Evolutionary conservation across 2,797 vertebrate species (phyloP), one percentile per base, ranked within the genome.

Genomic region (Xenentodon cancila): DNA sequence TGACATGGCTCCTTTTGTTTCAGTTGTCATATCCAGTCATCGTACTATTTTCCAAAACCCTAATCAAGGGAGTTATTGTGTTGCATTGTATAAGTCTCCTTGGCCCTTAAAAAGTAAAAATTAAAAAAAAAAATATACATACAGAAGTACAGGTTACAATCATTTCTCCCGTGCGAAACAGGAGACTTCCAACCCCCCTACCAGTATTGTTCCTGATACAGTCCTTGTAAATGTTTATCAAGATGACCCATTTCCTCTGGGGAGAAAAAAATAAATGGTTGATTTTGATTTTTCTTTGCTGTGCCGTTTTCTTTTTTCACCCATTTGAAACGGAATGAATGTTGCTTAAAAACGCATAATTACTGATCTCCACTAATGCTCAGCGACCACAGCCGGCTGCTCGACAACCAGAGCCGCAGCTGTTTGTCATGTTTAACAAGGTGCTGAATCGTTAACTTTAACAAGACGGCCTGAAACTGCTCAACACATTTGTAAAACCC

Each of bases 261-360:
- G 91, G 81, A 85, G 71, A 86, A 90, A 93, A 86, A 90, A 93
- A 93, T 92, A 92, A 92, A 93, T 64, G 32, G 77, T 84, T 72
- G 47, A 85, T 89, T 92, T 91, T 78, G 62, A 87, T 62, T 85
- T 81, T 59, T 55, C 32, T 74, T 76, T 69, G 48, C 12, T 40
- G 20, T 34, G 43, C 53, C 37, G 15, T 67, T 30, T 40, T 45
- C 13, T 77, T 72, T 3, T 18, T 58, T 30, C 7, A 9, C 17
- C 22, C 2, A 4, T 19, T 42, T 30, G 7, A 65, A 55, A 3
- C 43, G 22, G 20, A 17, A 54, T 44, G 21, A 17, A 7, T 8
- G 32, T 22, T 47, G 7, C 34, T 20, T 1, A 34, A 19, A 77
- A 63, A 53, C 12, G n/a, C n/a, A 62, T 73, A 2, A 45, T 25